phyloP scores from a whole-genome alignment of 1,140 invertebrate genomes.

The Drosophila ohnishii region DNA sequence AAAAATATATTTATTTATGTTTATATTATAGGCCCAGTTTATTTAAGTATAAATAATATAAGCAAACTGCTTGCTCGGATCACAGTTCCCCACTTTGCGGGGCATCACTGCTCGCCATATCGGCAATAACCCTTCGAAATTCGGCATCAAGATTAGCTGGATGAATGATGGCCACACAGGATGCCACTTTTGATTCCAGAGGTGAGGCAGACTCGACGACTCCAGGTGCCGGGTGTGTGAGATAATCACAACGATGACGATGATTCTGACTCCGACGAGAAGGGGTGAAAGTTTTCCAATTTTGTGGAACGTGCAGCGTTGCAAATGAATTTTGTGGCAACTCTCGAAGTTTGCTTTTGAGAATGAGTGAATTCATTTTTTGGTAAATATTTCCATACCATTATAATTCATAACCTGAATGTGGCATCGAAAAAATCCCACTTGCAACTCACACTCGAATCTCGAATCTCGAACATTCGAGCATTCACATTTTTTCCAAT shows the following conservation, averaged over 20 bases:
- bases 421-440: neutral
- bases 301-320: conserved; percentile 5
- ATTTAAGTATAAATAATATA: no score
- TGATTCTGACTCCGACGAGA: neutral
- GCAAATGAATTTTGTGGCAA: neutral
- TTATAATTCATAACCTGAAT: conserved; percentile 4
- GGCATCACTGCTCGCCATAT: neutral
- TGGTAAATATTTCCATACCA: neutral
- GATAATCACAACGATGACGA: conserved; percentile 7
- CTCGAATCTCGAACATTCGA: neutral
- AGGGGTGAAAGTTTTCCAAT: conserved; percentile 17
- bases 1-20: no score
- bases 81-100: neutral
- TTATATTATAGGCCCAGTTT: no score
- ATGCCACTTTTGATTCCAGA: conserved; percentile 28
- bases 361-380: neutral
- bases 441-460: neutral
- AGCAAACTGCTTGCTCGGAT: neutral
- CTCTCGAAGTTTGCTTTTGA: neutral
- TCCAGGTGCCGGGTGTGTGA: conserved; percentile 7
- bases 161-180: conserved; percentile 40
- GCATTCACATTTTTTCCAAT: neutral
- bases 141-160: conserved; percentile 34
- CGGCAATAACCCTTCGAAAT: neutral
- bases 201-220: neutral